Conservation (phyloP, 2,888 invertebrate species). For the Hirudinaria manillensis region DNA sequence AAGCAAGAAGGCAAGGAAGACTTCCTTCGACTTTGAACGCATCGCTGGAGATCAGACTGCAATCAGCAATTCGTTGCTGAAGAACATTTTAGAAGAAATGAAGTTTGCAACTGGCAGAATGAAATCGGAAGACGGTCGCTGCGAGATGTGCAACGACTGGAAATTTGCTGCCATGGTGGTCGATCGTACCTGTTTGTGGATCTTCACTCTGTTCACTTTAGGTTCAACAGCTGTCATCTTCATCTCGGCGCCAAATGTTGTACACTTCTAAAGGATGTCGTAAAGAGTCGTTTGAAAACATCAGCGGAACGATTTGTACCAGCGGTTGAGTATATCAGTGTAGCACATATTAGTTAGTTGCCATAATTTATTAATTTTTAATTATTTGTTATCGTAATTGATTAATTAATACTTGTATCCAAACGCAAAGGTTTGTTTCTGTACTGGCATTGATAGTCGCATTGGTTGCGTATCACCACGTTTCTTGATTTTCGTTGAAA, state of each 20-base stretch:
- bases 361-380: too few relatives aligned
- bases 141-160: conserved; percentile 91
- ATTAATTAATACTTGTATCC: too few relatives aligned
- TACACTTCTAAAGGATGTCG: conserved; percentile 39
- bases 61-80: conserved; percentile 64
- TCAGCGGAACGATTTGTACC: too few relatives aligned
- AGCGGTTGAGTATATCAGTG: too few relatives aligned
- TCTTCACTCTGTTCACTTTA: conserved; percentile 69
- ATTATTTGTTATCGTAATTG: too few relatives aligned
- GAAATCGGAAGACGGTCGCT: conserved; percentile 87
- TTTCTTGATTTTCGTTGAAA: too few relatives aligned
- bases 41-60: neutral
- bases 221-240: conserved; percentile 64
- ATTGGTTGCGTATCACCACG: too few relatives aligned
- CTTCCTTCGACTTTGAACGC: neutral
- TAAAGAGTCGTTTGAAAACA: too few relatives aligned
- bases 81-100: conserved; percentile 87
- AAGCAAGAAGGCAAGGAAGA: too few relatives aligned
- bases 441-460: too few relatives aligned
- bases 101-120: conserved; percentile 87
- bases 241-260: conserved; percentile 48
- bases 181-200: conserved; percentile 90
- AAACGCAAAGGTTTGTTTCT: too few relatives aligned
- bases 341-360: too few relatives aligned
- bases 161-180: conserved; percentile 97